Percentiles rank a stretch among this genome's conserved stretches.
Evolutionary conservation across 2,113 vertebrate species (phyloP).

Genomic region (Pitta sordida): DNA sequence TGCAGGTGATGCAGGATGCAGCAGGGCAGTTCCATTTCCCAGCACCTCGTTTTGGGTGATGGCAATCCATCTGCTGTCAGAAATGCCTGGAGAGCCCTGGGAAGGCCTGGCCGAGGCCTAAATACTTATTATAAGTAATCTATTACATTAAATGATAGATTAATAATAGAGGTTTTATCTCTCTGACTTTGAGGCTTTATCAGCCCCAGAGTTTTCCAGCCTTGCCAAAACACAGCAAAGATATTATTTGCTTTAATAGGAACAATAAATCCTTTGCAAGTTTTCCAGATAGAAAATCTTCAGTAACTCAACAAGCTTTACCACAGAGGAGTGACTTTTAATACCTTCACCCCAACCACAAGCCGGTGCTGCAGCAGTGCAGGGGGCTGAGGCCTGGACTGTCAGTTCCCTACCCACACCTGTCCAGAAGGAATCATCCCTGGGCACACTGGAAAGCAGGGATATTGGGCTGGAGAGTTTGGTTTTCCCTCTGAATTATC

Average conservation of each 20-base stretch:
- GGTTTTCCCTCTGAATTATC: neutral
- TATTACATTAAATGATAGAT: neutral
- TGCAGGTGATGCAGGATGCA: rapidly evolving
- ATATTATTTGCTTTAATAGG: neutral
- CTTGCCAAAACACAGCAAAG: neutral
- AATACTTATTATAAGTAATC: neutral
- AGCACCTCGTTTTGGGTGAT: neutral
- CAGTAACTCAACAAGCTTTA: rapidly evolving
- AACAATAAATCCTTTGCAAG: neutral
- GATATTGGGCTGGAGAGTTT: neutral
- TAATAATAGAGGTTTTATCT: neutral
- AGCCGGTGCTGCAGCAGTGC: neutral
- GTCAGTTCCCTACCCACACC: neutral
- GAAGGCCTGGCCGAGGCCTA: neutral
- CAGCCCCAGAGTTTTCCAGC: neutral
- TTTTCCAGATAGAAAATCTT: neutral
- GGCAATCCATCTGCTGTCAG: neutral
- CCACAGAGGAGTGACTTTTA: neutral
- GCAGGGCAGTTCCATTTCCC: neutral
- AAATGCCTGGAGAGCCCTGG: rapidly evolving
- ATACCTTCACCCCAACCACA: neutral
- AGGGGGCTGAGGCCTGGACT: neutral
- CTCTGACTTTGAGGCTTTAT: constrained; percentile 12
- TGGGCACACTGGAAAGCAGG: neutral
- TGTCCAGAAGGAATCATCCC: neutral